Conservation (phyloP, 2,888 invertebrate species). For the Zaprionus bogoriensis region DNA sequence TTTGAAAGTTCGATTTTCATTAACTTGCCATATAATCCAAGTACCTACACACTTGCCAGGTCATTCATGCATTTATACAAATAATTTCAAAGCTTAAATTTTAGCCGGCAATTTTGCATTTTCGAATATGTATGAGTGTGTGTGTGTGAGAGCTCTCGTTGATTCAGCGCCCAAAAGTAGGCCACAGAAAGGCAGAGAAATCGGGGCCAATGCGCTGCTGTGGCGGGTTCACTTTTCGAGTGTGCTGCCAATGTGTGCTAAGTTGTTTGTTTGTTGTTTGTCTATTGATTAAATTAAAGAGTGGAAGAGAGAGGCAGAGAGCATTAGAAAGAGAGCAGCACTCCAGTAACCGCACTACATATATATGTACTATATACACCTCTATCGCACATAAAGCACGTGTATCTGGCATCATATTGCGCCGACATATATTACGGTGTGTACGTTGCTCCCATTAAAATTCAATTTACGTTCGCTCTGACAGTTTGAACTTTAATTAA, state of each 20-base stretch:
- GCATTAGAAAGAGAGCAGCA: no score
- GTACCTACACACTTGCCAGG: neutral
- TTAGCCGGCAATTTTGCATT: conserved; percentile 11
- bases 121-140: conserved; percentile 25
- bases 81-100: neutral
- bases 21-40: no score
- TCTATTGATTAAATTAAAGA: conserved; percentile 61
- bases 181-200: conserved; percentile 38
- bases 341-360: no score
- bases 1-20: neutral
- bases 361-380: no score
- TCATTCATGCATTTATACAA: neutral
- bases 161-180: conserved; percentile 46
- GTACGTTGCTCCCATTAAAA: conserved; percentile 55
- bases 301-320: no score
- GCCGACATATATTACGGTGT: conserved; percentile 34
- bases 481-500: conserved; percentile 70
- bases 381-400: no score
- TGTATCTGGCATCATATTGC: conserved; percentile 11
- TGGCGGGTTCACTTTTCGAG: conserved; percentile 1
- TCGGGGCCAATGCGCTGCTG: conserved; percentile 14
- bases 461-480: conserved; percentile 64
- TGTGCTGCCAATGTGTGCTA: conserved; percentile 43
- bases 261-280: conserved; percentile 46
- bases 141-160: no score